phyloP scores from a whole-genome alignment of 2,113 vertebrate species.

The Ictalurus furcatus region DNA sequence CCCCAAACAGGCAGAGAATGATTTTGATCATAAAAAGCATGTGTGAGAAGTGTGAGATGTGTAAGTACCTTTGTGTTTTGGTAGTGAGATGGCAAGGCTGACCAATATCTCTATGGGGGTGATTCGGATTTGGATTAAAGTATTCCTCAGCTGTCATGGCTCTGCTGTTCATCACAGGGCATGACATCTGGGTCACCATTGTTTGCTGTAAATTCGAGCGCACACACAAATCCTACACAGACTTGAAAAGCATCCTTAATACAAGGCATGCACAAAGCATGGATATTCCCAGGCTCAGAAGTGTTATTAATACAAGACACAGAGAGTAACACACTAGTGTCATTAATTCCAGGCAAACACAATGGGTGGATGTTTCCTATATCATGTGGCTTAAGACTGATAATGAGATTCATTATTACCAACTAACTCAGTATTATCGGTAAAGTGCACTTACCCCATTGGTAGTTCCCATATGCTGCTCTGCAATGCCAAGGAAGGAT shows the following conservation, averaged over 20 bases:
- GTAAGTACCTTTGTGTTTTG: slow-evolving; percentile 92
- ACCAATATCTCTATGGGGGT: slow-evolving; percentile 88
- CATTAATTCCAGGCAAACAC: not conserved
- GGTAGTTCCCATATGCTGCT: slow-evolving; percentile 93
- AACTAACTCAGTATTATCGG: slow-evolving; percentile 7
- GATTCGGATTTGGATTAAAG: slow-evolving; percentile 86
- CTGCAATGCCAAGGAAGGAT: slow-evolving; percentile 95
- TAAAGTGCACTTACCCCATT: slow-evolving; percentile 81
- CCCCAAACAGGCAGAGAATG: not conserved
- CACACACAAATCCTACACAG: not conserved
- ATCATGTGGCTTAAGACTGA: not conserved
- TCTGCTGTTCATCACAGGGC: slow-evolving; percentile 85
- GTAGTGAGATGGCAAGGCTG: slow-evolving; percentile 94
- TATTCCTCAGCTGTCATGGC: slow-evolving; percentile 95
- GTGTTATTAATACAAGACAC: not conserved
- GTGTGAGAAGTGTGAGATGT: not conserved
- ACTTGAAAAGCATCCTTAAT: not conserved
- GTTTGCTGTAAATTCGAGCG: slow-evolving; percentile 71
- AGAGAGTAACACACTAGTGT: not conserved
- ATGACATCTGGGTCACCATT: slow-evolving; percentile 88
- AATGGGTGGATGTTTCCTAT: not conserved
- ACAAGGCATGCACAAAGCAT: not conserved
- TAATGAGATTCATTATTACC: not conserved
- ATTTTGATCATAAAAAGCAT: not conserved
- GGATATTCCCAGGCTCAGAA: not conserved